Percentiles rank a stretch among this genome's conserved stretches.
Conservation (phyloP, 2,113 vertebrate species). For the Coreoperca whiteheadi region DNA sequence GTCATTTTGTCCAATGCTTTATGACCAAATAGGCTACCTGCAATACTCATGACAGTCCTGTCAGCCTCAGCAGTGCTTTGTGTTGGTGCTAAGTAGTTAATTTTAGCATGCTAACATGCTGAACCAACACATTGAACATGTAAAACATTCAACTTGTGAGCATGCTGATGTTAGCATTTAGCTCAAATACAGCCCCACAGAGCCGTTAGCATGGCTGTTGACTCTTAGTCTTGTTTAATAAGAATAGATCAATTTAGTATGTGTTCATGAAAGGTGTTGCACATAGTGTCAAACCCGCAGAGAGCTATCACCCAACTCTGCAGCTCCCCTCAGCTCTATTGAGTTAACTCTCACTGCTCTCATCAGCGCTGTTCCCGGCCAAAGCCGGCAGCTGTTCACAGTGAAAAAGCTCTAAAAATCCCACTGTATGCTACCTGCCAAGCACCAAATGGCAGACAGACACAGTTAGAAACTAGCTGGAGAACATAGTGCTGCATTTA, state of each 20-base stretch:
- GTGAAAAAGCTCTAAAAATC: constrained; percentile 9
- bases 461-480: not conserved
- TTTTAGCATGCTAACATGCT: not conserved
- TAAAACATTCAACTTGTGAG: no score
- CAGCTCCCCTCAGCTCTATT: not conserved
- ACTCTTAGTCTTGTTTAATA: no score
- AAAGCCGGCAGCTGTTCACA: not conserved
- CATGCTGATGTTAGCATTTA: no score
- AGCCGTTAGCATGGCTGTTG: no score
- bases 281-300: not conserved
- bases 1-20: not conserved
- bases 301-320: not conserved
- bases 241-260: no score
- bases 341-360: not conserved
- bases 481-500: constrained; percentile 9
- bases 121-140: not conserved
- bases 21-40: not conserved
- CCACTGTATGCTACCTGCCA: not conserved
- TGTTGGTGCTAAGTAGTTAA: not conserved
- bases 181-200: no score
- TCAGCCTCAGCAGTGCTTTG: not conserved
- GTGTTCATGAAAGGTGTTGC: not conserved
- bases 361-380: not conserved
- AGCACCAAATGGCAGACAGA: not conserved
- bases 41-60: no score